Percentiles rank a stretch among this genome's conserved stretches.
These are phyloP conservation scores for Lacanobia oleracea DNA, from an alignment of 2,888 invertebrate genomes.

Conservation along the genomic window DNA sequence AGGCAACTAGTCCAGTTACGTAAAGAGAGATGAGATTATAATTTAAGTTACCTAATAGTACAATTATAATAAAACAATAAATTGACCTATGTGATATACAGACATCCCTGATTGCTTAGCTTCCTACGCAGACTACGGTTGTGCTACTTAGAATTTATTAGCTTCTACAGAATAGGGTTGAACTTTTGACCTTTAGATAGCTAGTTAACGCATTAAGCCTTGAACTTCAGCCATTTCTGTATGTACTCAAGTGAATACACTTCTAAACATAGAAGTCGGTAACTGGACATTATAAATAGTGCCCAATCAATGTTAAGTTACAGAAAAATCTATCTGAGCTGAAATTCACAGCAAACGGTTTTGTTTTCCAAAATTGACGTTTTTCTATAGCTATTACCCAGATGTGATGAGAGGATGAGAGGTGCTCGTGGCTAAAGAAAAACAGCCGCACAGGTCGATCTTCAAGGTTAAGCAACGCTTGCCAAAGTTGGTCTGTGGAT, in stretches of 20 bases:
- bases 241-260: not conserved
- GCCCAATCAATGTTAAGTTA: not conserved
- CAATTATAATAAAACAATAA: not conserved
- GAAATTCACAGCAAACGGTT: not conserved
- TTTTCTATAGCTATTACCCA: too few species aligned
- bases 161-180: conserved; percentile 11
- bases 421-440: too few species aligned
- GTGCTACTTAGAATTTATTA: conserved; percentile 4
- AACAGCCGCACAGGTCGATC: too few species aligned
- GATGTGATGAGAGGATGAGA: too few species aligned
- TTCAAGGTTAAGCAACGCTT: too few species aligned
- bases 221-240: conserved; percentile 26
- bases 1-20: too few species aligned
- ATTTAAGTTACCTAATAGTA: too few species aligned
- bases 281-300: not conserved
- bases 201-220: conserved; percentile 5
- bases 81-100: not conserved
- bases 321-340: not conserved
- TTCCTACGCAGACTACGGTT: conserved; percentile 12
- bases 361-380: not conserved
- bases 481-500: too few species aligned
- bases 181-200: conserved; percentile 37
- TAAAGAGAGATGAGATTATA: not conserved
- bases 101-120: conserved; percentile 12
- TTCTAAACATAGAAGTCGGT: not conserved